phyloP scores from a whole-genome alignment of 1,140 invertebrate species.

The Oppia nitens region DNA sequence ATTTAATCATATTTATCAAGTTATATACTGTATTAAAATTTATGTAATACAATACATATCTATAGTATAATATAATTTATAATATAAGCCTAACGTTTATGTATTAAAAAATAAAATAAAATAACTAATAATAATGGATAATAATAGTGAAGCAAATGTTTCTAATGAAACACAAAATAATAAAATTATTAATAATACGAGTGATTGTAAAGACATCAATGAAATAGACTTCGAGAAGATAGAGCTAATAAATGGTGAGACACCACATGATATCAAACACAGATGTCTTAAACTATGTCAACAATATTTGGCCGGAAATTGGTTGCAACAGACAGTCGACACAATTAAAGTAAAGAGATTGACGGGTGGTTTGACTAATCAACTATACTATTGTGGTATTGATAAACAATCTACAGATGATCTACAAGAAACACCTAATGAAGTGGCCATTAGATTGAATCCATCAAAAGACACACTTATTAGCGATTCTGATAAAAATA shows the following conservation, averaged over 20 bases:
- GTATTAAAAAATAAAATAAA: too few relatives aligned
- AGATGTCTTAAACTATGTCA: not conserved
- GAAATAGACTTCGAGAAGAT: too few relatives aligned
- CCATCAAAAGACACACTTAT: slow-evolving; percentile 1
- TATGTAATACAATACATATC: too few relatives aligned
- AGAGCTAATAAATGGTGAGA: not conserved
- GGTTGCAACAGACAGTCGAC: not conserved
- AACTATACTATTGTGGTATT: not conserved
- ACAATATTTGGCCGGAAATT: slow-evolving; percentile 1
- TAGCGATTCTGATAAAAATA: not conserved
- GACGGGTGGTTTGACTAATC: not conserved
- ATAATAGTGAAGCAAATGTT: too few relatives aligned
- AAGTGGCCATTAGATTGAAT: slow-evolving; percentile 7
- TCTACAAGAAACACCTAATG: not conserved
- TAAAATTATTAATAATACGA: too few relatives aligned
- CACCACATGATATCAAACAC: not conserved
- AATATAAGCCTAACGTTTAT: too few relatives aligned
- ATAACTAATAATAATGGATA: too few relatives aligned
- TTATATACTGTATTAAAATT: too few relatives aligned
- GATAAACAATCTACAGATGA: not conserved
- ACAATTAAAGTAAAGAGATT: not conserved
- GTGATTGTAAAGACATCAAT: too few relatives aligned
- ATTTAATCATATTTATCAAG: too few relatives aligned
- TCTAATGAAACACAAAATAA: too few relatives aligned
- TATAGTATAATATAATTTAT: too few relatives aligned